A percentile compares a stretch with the other conserved stretches of the same genome.
Conservation (phyloP, 1,140 invertebrate species). For the Lasioglossum baleicum region DNA sequence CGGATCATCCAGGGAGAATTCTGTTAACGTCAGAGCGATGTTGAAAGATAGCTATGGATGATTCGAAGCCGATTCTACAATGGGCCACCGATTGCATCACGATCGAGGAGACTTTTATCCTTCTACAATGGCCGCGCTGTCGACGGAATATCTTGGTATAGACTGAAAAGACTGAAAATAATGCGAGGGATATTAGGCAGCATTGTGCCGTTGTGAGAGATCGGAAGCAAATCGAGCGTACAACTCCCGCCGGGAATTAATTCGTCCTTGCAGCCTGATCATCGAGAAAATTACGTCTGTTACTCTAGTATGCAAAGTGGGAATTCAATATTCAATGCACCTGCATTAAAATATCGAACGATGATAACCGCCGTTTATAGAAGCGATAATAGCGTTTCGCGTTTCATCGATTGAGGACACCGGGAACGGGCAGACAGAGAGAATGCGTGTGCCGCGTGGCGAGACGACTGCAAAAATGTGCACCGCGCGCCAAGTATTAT, state of each 20-base stretch:
- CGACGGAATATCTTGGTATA: not conserved
- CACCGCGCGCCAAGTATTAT: not conserved
- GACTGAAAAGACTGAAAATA: constrained; percentile 10
- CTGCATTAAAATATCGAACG: not conserved
- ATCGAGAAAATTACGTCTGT: not conserved
- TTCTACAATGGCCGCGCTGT: not conserved
- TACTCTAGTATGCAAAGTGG: not conserved
- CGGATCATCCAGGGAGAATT: not conserved
- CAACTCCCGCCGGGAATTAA: not conserved
- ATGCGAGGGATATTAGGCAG: not conserved
- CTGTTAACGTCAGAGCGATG: not conserved
- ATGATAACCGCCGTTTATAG: too few species aligned
- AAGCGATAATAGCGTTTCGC: not conserved
- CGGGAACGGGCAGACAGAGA: not conserved
- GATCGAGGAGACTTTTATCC: constrained; percentile 3
- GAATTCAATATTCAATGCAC: not conserved
- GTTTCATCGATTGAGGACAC: not conserved
- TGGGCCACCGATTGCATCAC: not conserved
- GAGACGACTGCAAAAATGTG: not conserved
- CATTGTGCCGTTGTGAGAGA: too few species aligned
- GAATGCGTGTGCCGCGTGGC: not conserved
- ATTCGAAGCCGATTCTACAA: not conserved
- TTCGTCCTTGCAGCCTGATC: not conserved
- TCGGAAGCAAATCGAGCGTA: too few species aligned
- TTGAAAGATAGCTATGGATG: not conserved